Evolutionary conservation across 2,113 vertebrate genomes (phyloP).

Genomic region (Nyctibius bracteatus): DNA sequence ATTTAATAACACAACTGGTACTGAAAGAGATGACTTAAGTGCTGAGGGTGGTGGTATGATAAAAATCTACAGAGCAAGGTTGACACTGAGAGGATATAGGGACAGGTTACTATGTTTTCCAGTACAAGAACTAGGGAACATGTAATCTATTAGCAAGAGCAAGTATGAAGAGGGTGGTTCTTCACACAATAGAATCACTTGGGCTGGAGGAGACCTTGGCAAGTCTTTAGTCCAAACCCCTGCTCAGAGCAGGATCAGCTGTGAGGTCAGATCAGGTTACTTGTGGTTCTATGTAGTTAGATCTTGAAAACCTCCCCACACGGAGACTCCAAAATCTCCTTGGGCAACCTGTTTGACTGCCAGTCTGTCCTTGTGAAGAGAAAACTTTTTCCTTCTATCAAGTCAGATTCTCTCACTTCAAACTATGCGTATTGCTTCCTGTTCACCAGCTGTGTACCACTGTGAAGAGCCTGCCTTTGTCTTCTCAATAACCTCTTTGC

Average conservation of each 20-base stretch:
- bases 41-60: background rate
- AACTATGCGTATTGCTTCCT: background rate
- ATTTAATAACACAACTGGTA: background rate
- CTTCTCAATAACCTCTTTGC: background rate
- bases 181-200: background rate
- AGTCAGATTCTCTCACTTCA: background rate
- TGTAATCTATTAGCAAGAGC: background rate
- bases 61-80: background rate
- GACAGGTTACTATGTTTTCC: background rate
- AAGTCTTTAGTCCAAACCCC: background rate
- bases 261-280: background rate
- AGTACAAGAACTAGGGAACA: background rate
- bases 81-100: background rate
- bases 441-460: background rate
- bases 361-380: background rate
- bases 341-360: background rate
- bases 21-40: background rate
- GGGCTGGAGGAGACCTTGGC: background rate
- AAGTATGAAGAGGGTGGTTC: background rate
- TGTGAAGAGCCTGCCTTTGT: background rate
- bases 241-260: background rate
- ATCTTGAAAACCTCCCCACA: background rate
- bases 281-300: background rate
- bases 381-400: background rate
- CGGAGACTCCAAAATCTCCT: background rate